Percentiles rank a stretch among this genome's conserved stretches.
Conservation (phyloP, 2,113 vertebrate species). For the Myiozetetes cayanensis region DNA sequence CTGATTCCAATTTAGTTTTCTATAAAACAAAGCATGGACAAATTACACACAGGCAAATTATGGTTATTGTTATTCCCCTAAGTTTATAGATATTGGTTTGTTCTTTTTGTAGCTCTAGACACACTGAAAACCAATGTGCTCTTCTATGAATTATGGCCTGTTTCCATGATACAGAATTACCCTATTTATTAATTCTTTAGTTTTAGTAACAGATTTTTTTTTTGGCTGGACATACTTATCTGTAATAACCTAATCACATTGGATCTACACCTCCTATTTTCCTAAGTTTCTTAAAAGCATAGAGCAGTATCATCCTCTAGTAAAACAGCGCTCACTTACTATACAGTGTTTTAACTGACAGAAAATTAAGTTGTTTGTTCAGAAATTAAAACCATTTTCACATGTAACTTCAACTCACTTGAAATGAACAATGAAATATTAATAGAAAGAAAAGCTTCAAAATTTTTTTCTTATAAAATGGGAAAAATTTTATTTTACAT, state of each 20-base stretch:
- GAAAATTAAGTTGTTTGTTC: background rate
- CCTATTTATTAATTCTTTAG: background rate
- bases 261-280: background rate
- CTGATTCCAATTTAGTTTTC: background rate
- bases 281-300: background rate
- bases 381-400: background rate
- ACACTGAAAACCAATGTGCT: background rate
- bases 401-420: background rate
- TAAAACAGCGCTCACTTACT: background rate
- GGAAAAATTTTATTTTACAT: background rate
- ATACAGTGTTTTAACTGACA: background rate
- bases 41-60: background rate
- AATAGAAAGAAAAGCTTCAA: background rate
- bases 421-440: background rate
- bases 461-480: background rate
- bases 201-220: background rate
- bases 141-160: background rate
- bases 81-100: background rate
- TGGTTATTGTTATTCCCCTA: background rate
- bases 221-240: background rate
- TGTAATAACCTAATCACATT: background rate
- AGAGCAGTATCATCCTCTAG: background rate
- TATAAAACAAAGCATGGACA: background rate
- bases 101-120: background rate
- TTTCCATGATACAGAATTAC: background rate